Evolutionary conservation across 2,888 invertebrate species (phyloP), one percentile per base, ranked within the genome.

Genomic region (Xestia sexstrigata): DNA sequence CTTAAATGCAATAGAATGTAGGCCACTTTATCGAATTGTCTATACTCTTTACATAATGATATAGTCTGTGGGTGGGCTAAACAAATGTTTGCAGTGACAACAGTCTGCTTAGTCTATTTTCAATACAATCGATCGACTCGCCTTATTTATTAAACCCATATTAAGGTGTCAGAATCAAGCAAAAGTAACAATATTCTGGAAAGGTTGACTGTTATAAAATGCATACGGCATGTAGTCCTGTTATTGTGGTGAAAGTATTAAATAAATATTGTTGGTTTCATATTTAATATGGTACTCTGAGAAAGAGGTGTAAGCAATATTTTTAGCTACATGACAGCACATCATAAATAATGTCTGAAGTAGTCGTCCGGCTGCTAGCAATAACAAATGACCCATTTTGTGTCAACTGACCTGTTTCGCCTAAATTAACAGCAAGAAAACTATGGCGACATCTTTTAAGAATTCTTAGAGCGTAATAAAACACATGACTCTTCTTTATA

Each of bases 321-420:
- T 82, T 63, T 79, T 68, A 82, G 52, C 47, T 65, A 26, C 63
- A 68, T 55, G 67, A 82, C 76, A 68, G 62, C 49, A 47, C 55
- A 47, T 76, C 62, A 58, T 69, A 76, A 82, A 79, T 63, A 47
- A 55, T 76, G 17, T 58, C 35, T 49, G 6, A 63, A 58, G 63
- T 76, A 58, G 47, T 63, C 47, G 67, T 47, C 9, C 26, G 49
- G 62, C 17, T 42, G 67, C 15, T 47, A 58, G 47, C 55, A 69
- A 42, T 82, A 82, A 49, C 26, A 49, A 42, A 69, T 79, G 58
- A 65, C 77, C 82, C 26, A 69, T 69, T 69, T 79, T 26, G n/a
- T 15, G n/a, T 55, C 35, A 67, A 52, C 45, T 23, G 58, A 79
- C 26, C 39, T 5, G 63, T 80, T 78, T 80, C 23, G 35, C 39